Conservation (phyloP, 2,888 invertebrate genomes). For the Frankliniella fusca region DNA sequence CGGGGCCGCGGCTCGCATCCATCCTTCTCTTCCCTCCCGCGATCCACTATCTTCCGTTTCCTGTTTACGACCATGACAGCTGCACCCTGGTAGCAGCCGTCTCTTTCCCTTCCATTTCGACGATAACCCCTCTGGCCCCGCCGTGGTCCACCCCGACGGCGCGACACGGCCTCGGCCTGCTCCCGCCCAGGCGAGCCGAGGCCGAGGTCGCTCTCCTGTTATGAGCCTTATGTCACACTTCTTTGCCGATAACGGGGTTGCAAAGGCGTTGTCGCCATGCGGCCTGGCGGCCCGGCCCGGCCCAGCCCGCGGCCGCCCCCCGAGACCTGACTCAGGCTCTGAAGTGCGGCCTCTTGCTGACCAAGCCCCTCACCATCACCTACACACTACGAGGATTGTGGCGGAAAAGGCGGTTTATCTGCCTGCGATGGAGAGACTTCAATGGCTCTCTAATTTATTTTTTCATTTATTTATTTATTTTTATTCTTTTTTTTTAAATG, state of each 20-base stretch:
- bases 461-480: neutral
- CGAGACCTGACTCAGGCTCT: neutral
- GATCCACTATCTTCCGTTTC: neutral
- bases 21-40: too few relatives aligned
- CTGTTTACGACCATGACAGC: slow-evolving; percentile 2
- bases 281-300: neutral
- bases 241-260: neutral
- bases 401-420: too few relatives aligned
- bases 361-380: neutral
- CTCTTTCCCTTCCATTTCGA: neutral
- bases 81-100: neutral
- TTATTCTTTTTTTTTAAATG: neutral
- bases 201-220: neutral
- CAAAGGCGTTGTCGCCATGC: neutral
- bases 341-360: neutral
- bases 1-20: too few relatives aligned
- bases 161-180: neutral
- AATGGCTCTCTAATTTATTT: neutral
- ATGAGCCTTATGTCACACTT: slow-evolving; percentile 5
- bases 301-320: neutral
- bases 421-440: neutral
- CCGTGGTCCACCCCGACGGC: neutral
- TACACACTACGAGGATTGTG: neutral
- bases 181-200: neutral
- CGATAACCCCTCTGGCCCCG: neutral